phyloP scores from a whole-genome alignment of 2,888 invertebrate species.

The Petrolisthes manimaculis region DNA sequence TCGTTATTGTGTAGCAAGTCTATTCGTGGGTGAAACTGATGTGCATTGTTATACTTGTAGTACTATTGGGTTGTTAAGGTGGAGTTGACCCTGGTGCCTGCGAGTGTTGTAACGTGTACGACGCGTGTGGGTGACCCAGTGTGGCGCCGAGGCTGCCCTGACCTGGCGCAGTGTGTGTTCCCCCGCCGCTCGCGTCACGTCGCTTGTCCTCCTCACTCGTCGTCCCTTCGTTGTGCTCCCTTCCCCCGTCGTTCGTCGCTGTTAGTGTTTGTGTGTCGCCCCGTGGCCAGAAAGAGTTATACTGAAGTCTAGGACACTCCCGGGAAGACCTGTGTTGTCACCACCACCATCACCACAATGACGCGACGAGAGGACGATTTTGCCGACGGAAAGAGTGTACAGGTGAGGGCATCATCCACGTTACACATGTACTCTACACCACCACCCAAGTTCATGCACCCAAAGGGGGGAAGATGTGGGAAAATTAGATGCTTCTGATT shows the following conservation, averaged over 20 bases:
- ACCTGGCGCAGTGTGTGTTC: conserved; percentile 8
- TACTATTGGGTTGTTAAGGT: too few relatives aligned
- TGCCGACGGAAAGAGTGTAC: conserved; percentile 56
- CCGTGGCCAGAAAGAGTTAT: neutral
- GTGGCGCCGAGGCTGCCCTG: neutral
- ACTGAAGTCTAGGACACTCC: too few relatives aligned
- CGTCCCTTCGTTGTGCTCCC: neutral
- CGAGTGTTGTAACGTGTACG: conserved; percentile 5
- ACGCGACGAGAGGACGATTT: conserved; percentile 51
- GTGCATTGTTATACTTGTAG: too few relatives aligned
- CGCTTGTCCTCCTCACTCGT: neutral
- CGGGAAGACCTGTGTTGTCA: neutral
- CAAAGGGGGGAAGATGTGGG: too few relatives aligned
- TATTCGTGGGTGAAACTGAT: too few relatives aligned
- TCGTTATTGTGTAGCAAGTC: too few relatives aligned
- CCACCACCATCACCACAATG: conserved; percentile 5
- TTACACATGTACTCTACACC: neutral
- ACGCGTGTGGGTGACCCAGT: neutral
- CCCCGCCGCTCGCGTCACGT: neutral
- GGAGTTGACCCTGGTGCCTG: neutral
- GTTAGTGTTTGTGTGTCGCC: neutral
- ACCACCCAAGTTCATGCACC: too few relatives aligned
- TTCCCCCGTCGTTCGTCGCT: neutral
- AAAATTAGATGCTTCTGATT: too few relatives aligned
- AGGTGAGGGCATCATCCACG: conserved; percentile 15